phyloP scores from a whole-genome alignment of 2,797 vertebrate genomes.

The Ibycter americanus region DNA sequence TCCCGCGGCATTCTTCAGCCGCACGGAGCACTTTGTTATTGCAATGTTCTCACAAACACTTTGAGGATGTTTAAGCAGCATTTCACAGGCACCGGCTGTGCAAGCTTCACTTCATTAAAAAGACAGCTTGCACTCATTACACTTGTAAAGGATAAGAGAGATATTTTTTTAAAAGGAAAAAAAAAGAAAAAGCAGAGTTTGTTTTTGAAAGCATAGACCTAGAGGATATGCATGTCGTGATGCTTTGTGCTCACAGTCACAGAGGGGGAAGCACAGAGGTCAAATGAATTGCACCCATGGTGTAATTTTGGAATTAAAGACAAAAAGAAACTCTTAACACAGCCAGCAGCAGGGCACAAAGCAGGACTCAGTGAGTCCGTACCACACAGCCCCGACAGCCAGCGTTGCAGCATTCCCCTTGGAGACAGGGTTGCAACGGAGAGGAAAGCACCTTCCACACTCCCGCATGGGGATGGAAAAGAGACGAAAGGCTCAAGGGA shows the following conservation, averaged over 20 bases:
- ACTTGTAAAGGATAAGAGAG: not conserved
- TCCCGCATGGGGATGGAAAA: not conserved
- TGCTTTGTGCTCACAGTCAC: not conserved
- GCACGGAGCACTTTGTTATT: slow-evolving; percentile 75
- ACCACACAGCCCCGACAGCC: rapidly evolving
- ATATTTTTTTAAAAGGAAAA: not conserved
- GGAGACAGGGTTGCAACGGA: not conserved
- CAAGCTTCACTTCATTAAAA: not conserved
- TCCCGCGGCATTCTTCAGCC: slow-evolving; percentile 73
- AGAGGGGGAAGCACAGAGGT: not conserved
- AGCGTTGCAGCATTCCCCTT: too few relatives aligned
- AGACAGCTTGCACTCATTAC: not conserved
- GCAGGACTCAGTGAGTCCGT: not conserved
- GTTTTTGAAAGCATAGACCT: not conserved
- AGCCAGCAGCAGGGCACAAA: not conserved
- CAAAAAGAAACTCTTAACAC: not conserved
- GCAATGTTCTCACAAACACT: slow-evolving; percentile 77
- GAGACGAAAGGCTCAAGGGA: not conserved
- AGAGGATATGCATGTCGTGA: rapidly evolving
- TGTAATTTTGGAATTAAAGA: not conserved
- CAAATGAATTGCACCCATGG: not conserved
- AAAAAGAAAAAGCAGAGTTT: not conserved
- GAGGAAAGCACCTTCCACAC: not conserved
- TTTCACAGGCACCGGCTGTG: slow-evolving; percentile 40
- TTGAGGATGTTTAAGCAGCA: slow-evolving; percentile 31